Percentiles rank a stretch among this genome's conserved stretches.
Conservation (phyloP, 2,888 invertebrate species). For the Dromius quadrimaculatus region DNA sequence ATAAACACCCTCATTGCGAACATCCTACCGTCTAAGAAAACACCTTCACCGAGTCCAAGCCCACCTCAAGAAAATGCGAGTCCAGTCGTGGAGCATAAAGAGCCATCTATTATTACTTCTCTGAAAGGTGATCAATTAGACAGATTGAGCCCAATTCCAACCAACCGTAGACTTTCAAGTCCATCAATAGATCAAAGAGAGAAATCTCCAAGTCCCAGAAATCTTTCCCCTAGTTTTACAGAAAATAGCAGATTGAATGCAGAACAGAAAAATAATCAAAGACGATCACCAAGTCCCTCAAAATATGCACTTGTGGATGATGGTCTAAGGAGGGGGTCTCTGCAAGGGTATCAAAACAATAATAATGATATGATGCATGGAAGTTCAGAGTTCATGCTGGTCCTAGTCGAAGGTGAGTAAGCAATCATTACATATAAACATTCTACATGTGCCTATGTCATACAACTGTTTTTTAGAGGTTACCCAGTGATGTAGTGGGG, state of each 20-base stretch:
- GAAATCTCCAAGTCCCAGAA: conserved; percentile 53
- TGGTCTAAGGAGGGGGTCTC: conserved; percentile 25
- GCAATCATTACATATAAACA: no score
- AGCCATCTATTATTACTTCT: conserved; percentile 6
- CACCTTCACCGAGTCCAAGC: conserved; percentile 48
- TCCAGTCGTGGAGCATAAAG: conserved; percentile 40
- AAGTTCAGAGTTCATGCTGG: conserved; percentile 86
- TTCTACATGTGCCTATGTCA: no score
- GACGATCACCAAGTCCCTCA: conserved; percentile 29
- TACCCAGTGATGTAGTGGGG: no score
- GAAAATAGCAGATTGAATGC: conserved; percentile 19
- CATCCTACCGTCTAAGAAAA: conserved; percentile 28
- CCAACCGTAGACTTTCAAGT: conserved; percentile 36
- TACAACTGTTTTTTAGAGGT: no score
- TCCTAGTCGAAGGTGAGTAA: conserved; percentile 68
- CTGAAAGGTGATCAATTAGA: conserved; percentile 45
- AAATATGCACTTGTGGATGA: conserved; percentile 26
- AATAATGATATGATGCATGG: conserved; percentile 70
- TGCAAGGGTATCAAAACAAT: conserved; percentile 55
- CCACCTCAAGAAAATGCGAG: conserved; percentile 43
- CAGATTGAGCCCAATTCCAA: conserved; percentile 38
- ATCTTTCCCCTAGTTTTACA: conserved; percentile 50
- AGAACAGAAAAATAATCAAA: conserved; percentile 53
- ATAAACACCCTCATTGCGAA: conserved; percentile 27
- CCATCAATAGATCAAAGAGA: conserved; percentile 36